Percentiles rank a stretch among this genome's conserved stretches.
These are phyloP conservation scores for Synergus laeviventris DNA, from an alignment of 2,888 invertebrate species.

Conservation along the genomic window DNA sequence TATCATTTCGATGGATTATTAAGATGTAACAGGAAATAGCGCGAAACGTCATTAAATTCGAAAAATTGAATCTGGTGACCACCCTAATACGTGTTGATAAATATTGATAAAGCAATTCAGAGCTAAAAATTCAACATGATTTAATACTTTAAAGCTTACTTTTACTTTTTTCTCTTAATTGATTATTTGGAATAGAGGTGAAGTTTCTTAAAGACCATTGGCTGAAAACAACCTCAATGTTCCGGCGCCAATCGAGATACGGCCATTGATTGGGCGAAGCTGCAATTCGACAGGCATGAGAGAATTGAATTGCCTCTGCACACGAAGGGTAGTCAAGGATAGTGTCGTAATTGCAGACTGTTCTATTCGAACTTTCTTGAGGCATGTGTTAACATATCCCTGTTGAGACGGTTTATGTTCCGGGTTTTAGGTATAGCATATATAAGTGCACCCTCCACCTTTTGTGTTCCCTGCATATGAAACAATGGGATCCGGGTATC, in stretches of 20 bases:
- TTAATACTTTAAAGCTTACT: not conserved
- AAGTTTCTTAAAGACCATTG: not conserved
- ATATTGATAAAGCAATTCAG: too few species aligned
- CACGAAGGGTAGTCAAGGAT: not conserved
- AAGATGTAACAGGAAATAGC: too few species aligned
- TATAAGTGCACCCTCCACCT: not conserved
- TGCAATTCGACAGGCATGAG: not conserved
- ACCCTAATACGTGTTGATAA: too few species aligned
- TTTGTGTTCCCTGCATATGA: not conserved
- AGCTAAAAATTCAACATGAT: too few species aligned
- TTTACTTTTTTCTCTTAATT: not conserved
- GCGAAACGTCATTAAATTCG: too few species aligned
- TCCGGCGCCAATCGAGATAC: not conserved
- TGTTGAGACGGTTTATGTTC: conserved; percentile 7
- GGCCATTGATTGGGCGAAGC: not conserved
- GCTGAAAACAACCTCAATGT: not conserved
- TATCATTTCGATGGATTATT: too few species aligned
- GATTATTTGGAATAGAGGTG: not conserved
- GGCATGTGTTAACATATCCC: not conserved
- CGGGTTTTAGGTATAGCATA: not conserved
- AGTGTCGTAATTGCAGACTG: conserved; percentile 3
- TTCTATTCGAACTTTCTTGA: not conserved
- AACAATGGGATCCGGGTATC: not conserved
- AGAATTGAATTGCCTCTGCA: not conserved
- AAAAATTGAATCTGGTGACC: too few species aligned